Evolutionary conservation across 2,888 invertebrate species (phyloP).

Genomic region (Drosophila affinis): DNA sequence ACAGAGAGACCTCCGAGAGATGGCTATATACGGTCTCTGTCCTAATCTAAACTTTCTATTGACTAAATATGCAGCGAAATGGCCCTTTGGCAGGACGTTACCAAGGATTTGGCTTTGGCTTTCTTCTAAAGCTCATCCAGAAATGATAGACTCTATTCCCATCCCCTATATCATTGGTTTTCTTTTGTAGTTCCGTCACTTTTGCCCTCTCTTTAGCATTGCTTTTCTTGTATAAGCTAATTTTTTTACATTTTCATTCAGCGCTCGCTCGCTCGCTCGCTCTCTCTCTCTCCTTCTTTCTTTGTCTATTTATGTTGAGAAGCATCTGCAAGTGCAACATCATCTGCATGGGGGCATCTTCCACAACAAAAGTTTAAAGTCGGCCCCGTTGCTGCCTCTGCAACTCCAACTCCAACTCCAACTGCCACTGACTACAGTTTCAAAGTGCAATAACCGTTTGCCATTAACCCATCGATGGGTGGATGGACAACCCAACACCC

Average conservation of each 20-base stretch:
- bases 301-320: constrained; percentile 10
- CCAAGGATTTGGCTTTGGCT: no score
- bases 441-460: constrained; percentile 71
- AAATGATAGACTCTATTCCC: background rate
- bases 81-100: no score
- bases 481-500: background rate
- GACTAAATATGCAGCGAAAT: no score
- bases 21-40: no score
- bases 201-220: background rate
- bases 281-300: constrained; percentile 29
- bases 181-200: background rate
- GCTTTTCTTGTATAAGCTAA: constrained; percentile 52
- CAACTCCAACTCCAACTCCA: background rate
- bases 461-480: constrained; percentile 29
- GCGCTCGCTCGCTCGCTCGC: background rate
- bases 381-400: background rate
- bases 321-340: constrained; percentile 9
- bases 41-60: no score
- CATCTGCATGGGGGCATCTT: constrained; percentile 13
- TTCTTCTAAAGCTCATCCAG: no score
- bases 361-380: background rate
- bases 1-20: no score
- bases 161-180: constrained; percentile 4
- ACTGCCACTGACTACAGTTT: constrained; percentile 42
- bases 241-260: constrained; percentile 43